Evolutionary conservation across 2,888 invertebrate genomes (phyloP).

Genomic region (Leptopilina syphax): DNA sequence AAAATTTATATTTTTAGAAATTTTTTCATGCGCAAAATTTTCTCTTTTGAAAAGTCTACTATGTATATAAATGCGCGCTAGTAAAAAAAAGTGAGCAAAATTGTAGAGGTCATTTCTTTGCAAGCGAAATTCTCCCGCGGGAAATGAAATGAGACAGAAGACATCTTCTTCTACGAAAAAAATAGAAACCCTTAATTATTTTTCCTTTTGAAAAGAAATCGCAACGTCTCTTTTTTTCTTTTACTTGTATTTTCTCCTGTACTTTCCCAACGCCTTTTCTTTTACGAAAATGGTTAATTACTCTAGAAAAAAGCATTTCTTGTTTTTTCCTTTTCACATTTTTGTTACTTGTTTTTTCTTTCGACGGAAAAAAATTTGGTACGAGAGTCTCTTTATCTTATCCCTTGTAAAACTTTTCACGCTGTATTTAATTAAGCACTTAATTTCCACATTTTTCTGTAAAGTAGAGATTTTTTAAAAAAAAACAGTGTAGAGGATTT

Average conservation of each 20-base stretch:
- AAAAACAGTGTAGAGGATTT: background rate
- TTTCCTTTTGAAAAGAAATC: background rate
- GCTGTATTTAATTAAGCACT: constrained; percentile 12
- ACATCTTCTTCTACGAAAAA: background rate
- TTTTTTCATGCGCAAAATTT: background rate
- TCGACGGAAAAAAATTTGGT: constrained; percentile 1
- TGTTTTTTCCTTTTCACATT: constrained; percentile 10
- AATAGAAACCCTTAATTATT: constrained; percentile 18
- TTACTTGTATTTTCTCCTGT: background rate
- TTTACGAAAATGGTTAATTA: constrained; percentile 26
- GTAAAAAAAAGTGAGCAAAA: background rate
- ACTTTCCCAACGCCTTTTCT: constrained; percentile 25
- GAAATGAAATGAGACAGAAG: constrained; percentile 2
- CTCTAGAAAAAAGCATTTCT: constrained; percentile 15
- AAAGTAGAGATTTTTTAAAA: background rate
- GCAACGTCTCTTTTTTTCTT: background rate
- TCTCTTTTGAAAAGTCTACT: background rate
- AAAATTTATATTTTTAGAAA: no score
- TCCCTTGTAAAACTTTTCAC: constrained; percentile 7
- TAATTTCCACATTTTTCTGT: background rate
- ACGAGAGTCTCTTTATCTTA: background rate
- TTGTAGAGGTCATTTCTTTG: background rate
- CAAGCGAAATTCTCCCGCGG: background rate
- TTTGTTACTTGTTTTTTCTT: background rate
- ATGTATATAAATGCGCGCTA: background rate